These are phyloP conservation scores for Lordiphosa stackelbergi DNA, from an alignment of 1,140 invertebrate genomes.

Conservation along the genomic window DNA sequence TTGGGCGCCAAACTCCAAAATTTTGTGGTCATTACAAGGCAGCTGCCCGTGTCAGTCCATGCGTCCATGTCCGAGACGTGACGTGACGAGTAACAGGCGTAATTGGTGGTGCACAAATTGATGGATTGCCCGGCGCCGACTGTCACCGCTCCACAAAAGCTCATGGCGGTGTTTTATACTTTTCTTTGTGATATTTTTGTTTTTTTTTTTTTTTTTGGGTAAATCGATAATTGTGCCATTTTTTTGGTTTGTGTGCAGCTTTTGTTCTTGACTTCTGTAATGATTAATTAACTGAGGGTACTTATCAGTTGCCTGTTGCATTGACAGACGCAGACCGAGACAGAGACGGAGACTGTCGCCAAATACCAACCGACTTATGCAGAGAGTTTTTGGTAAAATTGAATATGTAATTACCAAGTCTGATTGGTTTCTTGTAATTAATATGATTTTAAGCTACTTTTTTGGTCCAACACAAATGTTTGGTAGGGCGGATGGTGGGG, in stretches of 20 bases:
- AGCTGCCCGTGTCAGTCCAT: not conserved
- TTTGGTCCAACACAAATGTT: not conserved
- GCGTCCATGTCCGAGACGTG: conserved; percentile 9
- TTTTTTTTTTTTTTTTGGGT: conserved; percentile 25
- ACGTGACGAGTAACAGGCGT: conserved; percentile 47
- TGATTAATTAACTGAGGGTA: conserved; percentile 46
- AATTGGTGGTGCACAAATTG: conserved; percentile 54
- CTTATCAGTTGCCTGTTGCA: conserved; percentile 31
- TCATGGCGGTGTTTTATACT: conserved; percentile 40
- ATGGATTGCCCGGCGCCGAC: conserved; percentile 53
- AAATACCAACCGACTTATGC: conserved; percentile 3
- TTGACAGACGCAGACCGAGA: conserved; percentile 6
- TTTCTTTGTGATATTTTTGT: conserved; percentile 27
- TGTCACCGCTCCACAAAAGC: conserved; percentile 31
- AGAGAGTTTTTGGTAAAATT: conserved; percentile 17
- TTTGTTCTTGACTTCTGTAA: conserved; percentile 40
- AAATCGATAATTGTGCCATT: conserved; percentile 58
- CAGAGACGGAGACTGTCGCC: conserved; percentile 12
- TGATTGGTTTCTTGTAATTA: conserved; percentile 26
- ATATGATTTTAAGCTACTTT: conserved; percentile 44
- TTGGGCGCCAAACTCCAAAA: conserved; percentile 7
- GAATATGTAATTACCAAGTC: conserved; percentile 36
- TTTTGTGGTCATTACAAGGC: conserved; percentile 1
- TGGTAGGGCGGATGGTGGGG: too few species aligned
- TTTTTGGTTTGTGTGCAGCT: conserved; percentile 28